A percentile compares a stretch with the other conserved stretches of the same genome.
Conservation (phyloP, 2,797 vertebrate species). For the Liparis tanakae region DNA sequence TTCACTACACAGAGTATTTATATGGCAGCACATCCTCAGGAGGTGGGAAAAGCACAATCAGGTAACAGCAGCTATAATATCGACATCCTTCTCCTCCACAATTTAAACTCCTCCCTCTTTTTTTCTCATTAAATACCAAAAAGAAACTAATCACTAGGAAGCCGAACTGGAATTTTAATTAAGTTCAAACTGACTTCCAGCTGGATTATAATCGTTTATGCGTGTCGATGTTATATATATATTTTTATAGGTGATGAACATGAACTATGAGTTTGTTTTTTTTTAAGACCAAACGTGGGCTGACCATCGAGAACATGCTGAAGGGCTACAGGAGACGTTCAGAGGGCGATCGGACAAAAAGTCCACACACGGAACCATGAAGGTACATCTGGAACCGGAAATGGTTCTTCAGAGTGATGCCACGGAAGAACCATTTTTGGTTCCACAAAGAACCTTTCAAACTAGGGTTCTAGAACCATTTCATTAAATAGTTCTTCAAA, state of each 20-base stretch:
- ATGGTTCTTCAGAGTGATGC: too few species aligned
- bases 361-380: too few species aligned
- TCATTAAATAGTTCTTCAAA: too few species aligned
- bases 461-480: too few species aligned
- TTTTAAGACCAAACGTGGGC: conserved; percentile 66
- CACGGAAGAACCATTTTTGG: too few species aligned
- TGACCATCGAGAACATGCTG: conserved; percentile 31
- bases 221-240: conserved; percentile 36
- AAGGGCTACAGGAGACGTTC: conserved; percentile 64
- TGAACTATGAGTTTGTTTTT: background rate
- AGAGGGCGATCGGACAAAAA: background rate
- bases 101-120: background rate
- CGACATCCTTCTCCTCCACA: conserved; percentile 5
- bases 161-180: conserved; percentile 47
- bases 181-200: conserved; percentile 27
- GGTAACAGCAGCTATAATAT: conserved; percentile 39
- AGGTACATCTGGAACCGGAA: too few species aligned
- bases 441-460: too few species aligned
- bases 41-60: conserved; percentile 55
- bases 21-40: too few species aligned
- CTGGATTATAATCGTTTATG: conserved; percentile 24
- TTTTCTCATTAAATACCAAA: conserved; percentile 65
- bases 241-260: conserved; percentile 40
- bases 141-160: conserved; percentile 43
- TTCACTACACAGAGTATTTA: conserved; percentile 15